phyloP scores from a whole-genome alignment of 2,888 invertebrate genomes.

The Aphidius colemani region DNA sequence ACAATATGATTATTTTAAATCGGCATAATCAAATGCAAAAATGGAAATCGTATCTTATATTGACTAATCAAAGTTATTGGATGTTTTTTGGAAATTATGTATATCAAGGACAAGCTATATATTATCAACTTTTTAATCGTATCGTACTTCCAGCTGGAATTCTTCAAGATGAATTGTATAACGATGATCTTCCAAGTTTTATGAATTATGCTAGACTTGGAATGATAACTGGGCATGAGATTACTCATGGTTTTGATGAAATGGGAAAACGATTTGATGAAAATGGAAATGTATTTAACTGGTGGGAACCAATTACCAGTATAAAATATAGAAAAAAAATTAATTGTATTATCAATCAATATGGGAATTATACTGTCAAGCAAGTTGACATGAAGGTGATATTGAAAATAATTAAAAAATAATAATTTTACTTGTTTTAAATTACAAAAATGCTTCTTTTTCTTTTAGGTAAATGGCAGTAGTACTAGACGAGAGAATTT shows the following conservation, averaged over 20 bases:
- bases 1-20: background rate
- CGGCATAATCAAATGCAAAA: background rate
- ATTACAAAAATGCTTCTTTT: too few species aligned
- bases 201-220: constrained; percentile 11
- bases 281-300: background rate
- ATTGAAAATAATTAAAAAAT: too few species aligned
- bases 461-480: constrained; percentile 1
- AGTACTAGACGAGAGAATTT: background rate
- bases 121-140: background rate
- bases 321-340: background rate
- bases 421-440: too few species aligned
- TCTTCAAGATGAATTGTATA: background rate
- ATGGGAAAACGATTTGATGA: background rate
- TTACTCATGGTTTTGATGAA: background rate
- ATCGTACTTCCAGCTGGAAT: background rate
- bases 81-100: background rate
- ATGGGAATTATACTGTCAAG: background rate
- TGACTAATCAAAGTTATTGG: background rate
- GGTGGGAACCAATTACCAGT: background rate
- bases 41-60: background rate
- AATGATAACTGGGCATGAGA: constrained; percentile 1
- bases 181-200: constrained; percentile 3
- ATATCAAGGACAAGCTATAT: background rate
- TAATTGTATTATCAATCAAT: background rate
- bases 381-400: background rate